Evolutionary conservation across 1,140 invertebrate species (phyloP), one percentile per base, ranked within the genome.

Genomic region (Microplitis mediator): DNA sequence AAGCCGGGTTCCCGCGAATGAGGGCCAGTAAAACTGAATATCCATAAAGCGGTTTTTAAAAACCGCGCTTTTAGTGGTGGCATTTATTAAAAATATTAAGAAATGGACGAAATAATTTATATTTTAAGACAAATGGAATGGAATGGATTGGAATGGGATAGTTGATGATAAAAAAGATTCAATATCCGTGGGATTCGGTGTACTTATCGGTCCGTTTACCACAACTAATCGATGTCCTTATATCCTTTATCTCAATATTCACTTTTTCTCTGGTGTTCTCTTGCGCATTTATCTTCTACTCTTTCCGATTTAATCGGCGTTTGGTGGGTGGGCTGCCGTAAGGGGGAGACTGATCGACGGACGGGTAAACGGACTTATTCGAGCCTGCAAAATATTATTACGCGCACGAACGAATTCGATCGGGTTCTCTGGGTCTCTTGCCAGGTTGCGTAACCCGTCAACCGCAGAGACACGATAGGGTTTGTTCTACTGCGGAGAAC

Each of bases 401-500:
- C 75, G 75, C 72, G 75, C 72, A 74, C 75, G 69, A 69, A 72
- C 51, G 45, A 14, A 39, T 34, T 16, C 51, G 39, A 71, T 23
- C 74, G 60, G 31, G 50, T 51, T 14, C 1, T 35, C 60, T 16
- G 56, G 56, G 14, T 58, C 56, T 58, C 56, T 58, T 58, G 56
- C 56, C 72, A 54, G 56, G 74, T 62, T 64, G 64, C 72, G 63
- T 74, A 62, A 65, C 63, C 36, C 63, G 63, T 65, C 63, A 65
- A 23, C 63, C 36, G 50, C 63, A 65, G 63, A 45, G 45, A 65
- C 36, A 65, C 45, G 36, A 50, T 45, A 51, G 56, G 56, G 56
- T 31, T 58, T 58, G 56, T 58, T 58, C 6, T 45, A 9, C 56
- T 23, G n/a, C 9, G 16, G 56, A 23, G 23, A 23, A 23, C 9